A percentile compares a stretch with the other conserved stretches of the same genome.
phyloP scores from a whole-genome alignment of 2,888 invertebrate genomes.

The Anorthoa munda region DNA sequence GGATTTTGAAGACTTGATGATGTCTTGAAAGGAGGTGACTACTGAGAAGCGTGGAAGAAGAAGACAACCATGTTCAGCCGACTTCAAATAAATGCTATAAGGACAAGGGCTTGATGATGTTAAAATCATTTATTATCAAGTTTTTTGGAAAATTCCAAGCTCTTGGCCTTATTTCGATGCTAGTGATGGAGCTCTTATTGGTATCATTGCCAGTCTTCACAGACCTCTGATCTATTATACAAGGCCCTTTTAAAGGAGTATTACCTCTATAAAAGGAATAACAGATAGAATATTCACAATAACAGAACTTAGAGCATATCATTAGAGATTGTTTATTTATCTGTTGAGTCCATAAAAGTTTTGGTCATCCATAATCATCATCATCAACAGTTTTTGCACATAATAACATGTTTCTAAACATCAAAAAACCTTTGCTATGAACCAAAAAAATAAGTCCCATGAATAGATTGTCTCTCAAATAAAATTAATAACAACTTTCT shows the following conservation, averaged over 20 bases:
- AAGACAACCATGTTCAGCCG: too few relatives aligned
- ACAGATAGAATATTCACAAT: too few relatives aligned
- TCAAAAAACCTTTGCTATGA: constrained; percentile 12
- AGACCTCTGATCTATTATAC: background rate
- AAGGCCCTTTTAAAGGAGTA: background rate
- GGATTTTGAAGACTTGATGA: background rate
- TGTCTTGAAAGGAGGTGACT: background rate
- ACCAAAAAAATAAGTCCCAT: constrained; percentile 44
- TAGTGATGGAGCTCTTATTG: too few relatives aligned
- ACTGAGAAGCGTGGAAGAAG: background rate
- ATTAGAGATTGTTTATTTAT: background rate
- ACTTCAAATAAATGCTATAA: too few relatives aligned
- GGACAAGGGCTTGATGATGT: too few relatives aligned
- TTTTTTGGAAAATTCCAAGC: background rate
- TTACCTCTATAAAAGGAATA: background rate
- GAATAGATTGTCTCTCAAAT: constrained; percentile 68
- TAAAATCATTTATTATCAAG: too few relatives aligned
- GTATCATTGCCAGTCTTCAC: background rate
- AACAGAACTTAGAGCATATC: too few relatives aligned
- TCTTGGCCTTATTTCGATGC: too few relatives aligned
- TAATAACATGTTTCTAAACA: constrained; percentile 46
- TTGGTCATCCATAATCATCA: constrained; percentile 22
- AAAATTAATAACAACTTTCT: constrained; percentile 80
- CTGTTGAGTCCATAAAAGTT: background rate
- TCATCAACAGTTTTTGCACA: constrained; percentile 13